These are phyloP conservation scores for Agriopis aurantiaria DNA, from an alignment of 2,888 invertebrate genomes.

Conservation along the genomic window DNA sequence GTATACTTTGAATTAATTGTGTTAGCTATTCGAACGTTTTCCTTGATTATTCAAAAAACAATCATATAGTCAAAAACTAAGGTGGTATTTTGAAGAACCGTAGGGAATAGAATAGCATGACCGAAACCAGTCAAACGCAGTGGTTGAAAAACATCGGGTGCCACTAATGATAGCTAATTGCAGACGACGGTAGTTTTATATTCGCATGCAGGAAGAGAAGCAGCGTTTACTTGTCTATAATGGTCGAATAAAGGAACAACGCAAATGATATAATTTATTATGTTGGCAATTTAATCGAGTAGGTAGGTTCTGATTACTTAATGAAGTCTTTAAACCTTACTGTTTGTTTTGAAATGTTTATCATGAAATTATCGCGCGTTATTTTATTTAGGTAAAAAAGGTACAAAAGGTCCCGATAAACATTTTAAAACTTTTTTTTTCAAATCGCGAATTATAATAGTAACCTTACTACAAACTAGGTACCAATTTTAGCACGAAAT, in stretches of 20 bases:
- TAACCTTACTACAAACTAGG: no score
- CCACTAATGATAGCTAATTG: slow-evolving; percentile 27
- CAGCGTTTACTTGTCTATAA: slow-evolving; percentile 18
- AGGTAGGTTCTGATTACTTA: no score
- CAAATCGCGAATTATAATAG: no score
- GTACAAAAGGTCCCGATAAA: no score
- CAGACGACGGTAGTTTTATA: slow-evolving; percentile 27
- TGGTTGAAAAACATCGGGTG: slow-evolving; percentile 38
- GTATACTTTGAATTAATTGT: slow-evolving; percentile 32
- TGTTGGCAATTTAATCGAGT: no score
- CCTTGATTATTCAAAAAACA: slow-evolving; percentile 11
- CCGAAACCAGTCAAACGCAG: slow-evolving; percentile 28
- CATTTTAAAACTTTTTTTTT: no score
- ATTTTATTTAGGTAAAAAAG: no score
- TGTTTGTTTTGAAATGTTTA: no score
- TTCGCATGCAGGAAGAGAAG: slow-evolving; percentile 45
- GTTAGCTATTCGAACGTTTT: slow-evolving; percentile 28
- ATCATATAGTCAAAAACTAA: not conserved
- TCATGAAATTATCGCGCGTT: no score
- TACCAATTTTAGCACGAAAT: no score
- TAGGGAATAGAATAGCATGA: slow-evolving; percentile 31
- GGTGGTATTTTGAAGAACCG: slow-evolving; percentile 10
- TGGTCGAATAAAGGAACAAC: not conserved
- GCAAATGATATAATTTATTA: not conserved
- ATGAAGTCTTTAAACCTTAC: no score